These are phyloP conservation scores for Frankliniella fusca DNA, from an alignment of 2,888 invertebrate species.

Conservation along the genomic window DNA sequence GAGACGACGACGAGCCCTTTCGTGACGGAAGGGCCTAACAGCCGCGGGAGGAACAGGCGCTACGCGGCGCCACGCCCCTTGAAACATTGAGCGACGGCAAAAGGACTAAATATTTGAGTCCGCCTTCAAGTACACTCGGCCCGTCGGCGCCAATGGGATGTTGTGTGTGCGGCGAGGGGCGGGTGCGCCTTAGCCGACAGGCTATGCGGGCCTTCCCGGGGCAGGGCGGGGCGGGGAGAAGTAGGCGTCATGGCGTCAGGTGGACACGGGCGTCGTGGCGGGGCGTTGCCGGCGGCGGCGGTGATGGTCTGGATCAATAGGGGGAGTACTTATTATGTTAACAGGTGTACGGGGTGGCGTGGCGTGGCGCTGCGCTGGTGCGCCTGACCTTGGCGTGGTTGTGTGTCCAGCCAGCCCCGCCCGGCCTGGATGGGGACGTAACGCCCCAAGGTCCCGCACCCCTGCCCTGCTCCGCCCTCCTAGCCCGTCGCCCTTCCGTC, in stretches of 20 bases:
- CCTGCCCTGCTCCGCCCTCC: background rate
- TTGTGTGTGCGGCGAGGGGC: no score
- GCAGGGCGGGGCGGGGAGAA: background rate
- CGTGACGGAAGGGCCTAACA: no score
- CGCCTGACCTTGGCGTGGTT: background rate
- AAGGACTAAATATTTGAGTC: no score
- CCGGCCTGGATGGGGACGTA: background rate
- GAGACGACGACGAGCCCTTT: no score
- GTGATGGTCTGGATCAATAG: background rate
- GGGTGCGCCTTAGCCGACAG: no score
- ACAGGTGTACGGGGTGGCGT: background rate
- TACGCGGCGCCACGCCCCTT: no score
- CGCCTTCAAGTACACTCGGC: no score
- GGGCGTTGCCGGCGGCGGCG: background rate
- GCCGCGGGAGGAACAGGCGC: no score
- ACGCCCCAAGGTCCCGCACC: background rate
- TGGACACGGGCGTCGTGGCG: background rate
- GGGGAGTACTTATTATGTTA: conserved; percentile 13
- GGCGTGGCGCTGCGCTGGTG: background rate
- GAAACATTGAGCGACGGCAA: no score
- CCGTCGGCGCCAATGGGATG: no score
- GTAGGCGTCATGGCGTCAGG: background rate
- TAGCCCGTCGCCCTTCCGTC: background rate
- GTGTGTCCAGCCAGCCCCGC: background rate
- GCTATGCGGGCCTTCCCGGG: no score